Base-by-base conservation (phyloP, 2,797 vertebrate species). In the Sebastes iracundus region DNA sequence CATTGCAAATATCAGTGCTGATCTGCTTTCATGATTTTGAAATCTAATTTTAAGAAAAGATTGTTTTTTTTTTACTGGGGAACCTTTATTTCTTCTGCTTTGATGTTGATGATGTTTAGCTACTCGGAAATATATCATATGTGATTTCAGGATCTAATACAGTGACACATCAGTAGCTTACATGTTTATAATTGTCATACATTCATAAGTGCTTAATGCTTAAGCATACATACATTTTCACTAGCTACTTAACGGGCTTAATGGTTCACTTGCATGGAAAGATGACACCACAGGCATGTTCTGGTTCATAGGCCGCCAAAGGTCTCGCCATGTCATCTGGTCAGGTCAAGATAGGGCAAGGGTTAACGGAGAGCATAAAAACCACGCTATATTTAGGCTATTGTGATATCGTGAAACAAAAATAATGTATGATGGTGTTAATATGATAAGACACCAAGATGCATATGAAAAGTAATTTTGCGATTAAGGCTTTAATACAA, bases 171-270 rank as follows among this genome's bases (percentile, higher is more conserved):
- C 60, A 22, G 30, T 6, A 60, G 56, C 18, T 75, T 18, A n/a
- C 18, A 30, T 68, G 65, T 81, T 35, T 42, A 13, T 61, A 5
- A 2, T 67, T 77, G 84, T 62, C 35, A 71, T 56, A 32, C 38
- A 78, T 13, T 67, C 33, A 42, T 22, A 68, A 68, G 60, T 22
- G 2, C 56, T 70, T 80, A 73, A 73, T 58, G 16, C 76, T 81
- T 75, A 35, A 80, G 20, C 67, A 74, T 68, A 63, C 56, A 74
- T 81, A 61, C 25, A 78, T 81, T 61, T 79, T 60, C 12, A 2
- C 22, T 52, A 87, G 76, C 81, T 72, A 71, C 72, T 80, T 71
- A 82, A 75, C 38, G 27, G 70, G 64, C 64, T 85, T 49, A 81
- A 14, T 79, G 42, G 18, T 70, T 65, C 30, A 23, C 72, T 67